Base-by-base conservation (phyloP, 2,113 vertebrate genomes). In the Physeter macrocephalus region DNA sequence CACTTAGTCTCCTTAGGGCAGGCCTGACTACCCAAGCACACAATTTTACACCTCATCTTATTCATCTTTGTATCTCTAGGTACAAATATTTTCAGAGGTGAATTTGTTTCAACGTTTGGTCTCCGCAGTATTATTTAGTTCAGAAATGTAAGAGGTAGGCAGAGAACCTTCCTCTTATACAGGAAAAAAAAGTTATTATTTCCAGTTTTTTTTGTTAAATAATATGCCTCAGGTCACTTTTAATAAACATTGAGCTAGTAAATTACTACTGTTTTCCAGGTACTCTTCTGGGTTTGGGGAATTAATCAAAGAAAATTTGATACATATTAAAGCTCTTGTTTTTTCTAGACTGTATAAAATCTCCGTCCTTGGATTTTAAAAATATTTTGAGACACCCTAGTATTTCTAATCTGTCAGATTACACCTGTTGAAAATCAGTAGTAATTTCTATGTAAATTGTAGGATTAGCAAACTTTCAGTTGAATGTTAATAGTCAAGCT, bases 31-130 rank as follows among this genome's bases (percentile, higher is more conserved):
- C 29, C 52, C 11, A 43, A 6, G 11, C 13, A 80, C 14, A 27
- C 43, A 59, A 17, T 66, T 86, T 87, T 89, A 90, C 59, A 83
- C 39, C 27, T 52, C 29, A 49, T 54, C 15, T 57, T 66, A 41
- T 41, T 85, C 52, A 57, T 62, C 49, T 83, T 67, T 21, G 13
- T 93, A 62, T 74, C 25, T 81, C 61, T 86, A 84, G 31, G 39
- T 82, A 64, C 43, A 91, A 82, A 39, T 93, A 92, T 92, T 96
- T 93, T 96, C 62, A 90, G 62, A 62, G 89, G 36, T 41, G 36
- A 94, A 43, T 88, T 93, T 96, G n/a, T 95, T 94, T 88, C 43
- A 95, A 9, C 15, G 86, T 95, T 97, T 86, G 20, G n/a, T 94
- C 49, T 94, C 17, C 62, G 17, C 9, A 49, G 20, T 71, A 34